Percentiles rank a stretch among this genome's conserved stretches.
Conservation (phyloP, 2,888 invertebrate species). For the Lacanobia oleracea region DNA sequence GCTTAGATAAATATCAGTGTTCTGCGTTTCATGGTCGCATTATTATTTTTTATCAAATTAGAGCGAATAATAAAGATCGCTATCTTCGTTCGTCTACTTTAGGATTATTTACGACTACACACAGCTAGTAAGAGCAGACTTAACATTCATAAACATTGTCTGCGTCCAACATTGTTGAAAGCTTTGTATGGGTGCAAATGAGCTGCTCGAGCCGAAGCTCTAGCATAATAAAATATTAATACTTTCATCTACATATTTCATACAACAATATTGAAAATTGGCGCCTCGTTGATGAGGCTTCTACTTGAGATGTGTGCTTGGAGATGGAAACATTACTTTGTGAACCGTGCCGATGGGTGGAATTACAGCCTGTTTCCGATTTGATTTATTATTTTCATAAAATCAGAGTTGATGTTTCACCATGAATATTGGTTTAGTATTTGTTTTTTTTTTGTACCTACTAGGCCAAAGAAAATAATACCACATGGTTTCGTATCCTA, state of each 20-base stretch:
- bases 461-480: not conserved
- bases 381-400: slow-evolving; percentile 4
- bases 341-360: not conserved
- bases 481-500: not conserved
- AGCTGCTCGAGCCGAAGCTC: slow-evolving; percentile 44
- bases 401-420: not conserved
- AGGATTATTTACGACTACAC: slow-evolving; percentile 61
- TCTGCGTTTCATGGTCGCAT: slow-evolving; percentile 33
- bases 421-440: not conserved
- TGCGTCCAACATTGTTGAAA: slow-evolving; percentile 57
- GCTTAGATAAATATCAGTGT: slow-evolving; percentile 44
- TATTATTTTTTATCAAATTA: slow-evolving; percentile 56
- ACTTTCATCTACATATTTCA: slow-evolving; percentile 57
- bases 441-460: not conserved
- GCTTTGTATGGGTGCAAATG: slow-evolving; percentile 64
- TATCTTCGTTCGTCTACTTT: slow-evolving; percentile 56
- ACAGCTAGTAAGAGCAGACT: slow-evolving; percentile 31
- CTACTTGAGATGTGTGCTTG: slow-evolving; percentile 33
- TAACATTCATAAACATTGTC: slow-evolving; percentile 56
- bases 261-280: slow-evolving; percentile 61
- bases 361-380: not conserved
- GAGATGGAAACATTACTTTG: slow-evolving; percentile 38
- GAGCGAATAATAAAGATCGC: slow-evolving; percentile 57
- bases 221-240: slow-evolving; percentile 61
- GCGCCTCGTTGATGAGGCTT: slow-evolving; percentile 53